Base-by-base conservation (phyloP, 2,113 vertebrate genomes). In the Caranx ignobilis region DNA sequence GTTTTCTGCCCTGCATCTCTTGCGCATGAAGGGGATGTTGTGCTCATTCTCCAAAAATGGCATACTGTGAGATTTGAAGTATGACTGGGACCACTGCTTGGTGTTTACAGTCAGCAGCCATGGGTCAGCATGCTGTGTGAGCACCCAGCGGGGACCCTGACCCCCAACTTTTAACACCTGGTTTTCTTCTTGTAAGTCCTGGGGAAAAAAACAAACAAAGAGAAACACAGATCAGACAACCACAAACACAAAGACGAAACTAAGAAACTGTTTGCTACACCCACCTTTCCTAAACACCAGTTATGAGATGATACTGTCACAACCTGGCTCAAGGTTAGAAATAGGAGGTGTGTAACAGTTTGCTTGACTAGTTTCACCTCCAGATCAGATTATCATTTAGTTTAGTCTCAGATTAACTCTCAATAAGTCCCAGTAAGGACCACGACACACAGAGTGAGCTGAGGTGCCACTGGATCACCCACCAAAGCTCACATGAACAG, bases 31-130 rank as follows among this genome's bases (percentile, higher is more conserved):
- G 26, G 86, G 79, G 63, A 77, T 65, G 57, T 47, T 81, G 76
- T 87, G 79, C 5, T 21, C 61, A 3, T 13, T 76, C 60, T 54
- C 18, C 50, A 79, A 2, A n/a, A 66, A 54, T 1, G 66, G 63
- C 13, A 48, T 21, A 9, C 4, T 10, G 5, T 66, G 35, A 0
- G 75, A 39, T 5, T 31, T 12, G 18, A 4, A 1, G 5, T 26
- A 35, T 0, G 73, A 12, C 50, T 64, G 65, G 39, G 61, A 64
- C 75, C 73, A 71, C 2, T 80, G 73, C 47, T 84, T 88, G 47
- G 77, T 26, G 54, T 79, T 79, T 0, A 89, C 47, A 3, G 82
- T 91, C 60, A 94, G 87, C 19, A 94, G 85, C 93, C 93, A 94
- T 0, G 93, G 88, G 0, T 83, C 86, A 10, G 92, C 88, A 0